These are phyloP conservation scores for Odontocerum albicorne DNA, from an alignment of 2,888 invertebrate genomes.

Conservation along the genomic window DNA sequence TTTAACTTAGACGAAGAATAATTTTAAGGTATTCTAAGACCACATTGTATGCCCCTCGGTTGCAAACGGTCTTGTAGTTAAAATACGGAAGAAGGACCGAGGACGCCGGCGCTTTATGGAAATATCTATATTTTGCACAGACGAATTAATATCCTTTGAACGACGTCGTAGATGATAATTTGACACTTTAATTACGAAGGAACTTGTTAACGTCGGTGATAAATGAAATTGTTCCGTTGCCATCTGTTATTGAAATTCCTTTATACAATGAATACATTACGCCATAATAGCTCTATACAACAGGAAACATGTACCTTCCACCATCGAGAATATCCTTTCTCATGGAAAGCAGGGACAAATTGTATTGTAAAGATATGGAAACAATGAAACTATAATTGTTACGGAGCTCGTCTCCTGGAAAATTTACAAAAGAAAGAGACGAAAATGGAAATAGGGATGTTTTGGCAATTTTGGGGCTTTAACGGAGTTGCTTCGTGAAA, in stretches of 20 bases:
- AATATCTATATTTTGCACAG: neutral
- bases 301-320: neutral
- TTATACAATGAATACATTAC: constrained; percentile 13
- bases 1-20: too few relatives aligned
- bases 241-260: constrained; percentile 16
- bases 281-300: neutral
- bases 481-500: too few relatives aligned
- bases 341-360: neutral
- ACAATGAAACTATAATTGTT: neutral
- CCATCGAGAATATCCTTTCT: neutral
- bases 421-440: neutral
- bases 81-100: too few relatives aligned
- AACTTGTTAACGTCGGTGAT: constrained; percentile 15
- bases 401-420: neutral
- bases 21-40: too few relatives aligned
- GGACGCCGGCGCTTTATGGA: too few relatives aligned
- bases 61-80: too few relatives aligned
- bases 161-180: constrained; percentile 6
- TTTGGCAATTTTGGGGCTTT: too few relatives aligned
- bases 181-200: constrained; percentile 8
- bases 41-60: too few relatives aligned
- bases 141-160: constrained; percentile 10
- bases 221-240: constrained; percentile 7
- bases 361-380: neutral
- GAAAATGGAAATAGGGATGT: too few relatives aligned